These are phyloP conservation scores for Eira barbara DNA, from an alignment of 2,113 vertebrate genomes.

Conservation along the genomic window DNA sequence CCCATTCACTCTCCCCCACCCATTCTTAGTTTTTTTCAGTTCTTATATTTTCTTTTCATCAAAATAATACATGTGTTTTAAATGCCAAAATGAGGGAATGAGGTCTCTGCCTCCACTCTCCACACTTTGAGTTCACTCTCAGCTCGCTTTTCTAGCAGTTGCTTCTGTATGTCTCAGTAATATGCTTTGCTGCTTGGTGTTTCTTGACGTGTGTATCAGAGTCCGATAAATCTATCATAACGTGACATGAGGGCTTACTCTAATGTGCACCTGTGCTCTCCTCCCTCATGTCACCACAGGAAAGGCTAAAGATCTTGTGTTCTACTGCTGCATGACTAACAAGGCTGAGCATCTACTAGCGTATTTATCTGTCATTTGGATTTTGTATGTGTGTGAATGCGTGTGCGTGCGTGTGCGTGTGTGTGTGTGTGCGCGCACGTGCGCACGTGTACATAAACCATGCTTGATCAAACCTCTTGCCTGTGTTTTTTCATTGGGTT, in stretches of 20 bases:
- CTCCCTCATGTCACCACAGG: not conserved
- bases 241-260: accelerated
- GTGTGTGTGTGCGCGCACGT: too few relatives aligned
- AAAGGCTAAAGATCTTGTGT: not conserved
- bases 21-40: not conserved
- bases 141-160: not conserved
- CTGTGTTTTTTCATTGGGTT: not conserved
- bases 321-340: not conserved
- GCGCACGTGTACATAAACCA: too few relatives aligned
- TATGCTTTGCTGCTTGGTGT: not conserved
- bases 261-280: too few relatives aligned
- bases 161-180: not conserved
- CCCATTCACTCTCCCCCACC: not conserved
- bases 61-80: not conserved
- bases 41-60: not conserved
- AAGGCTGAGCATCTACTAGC: not conserved
- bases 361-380: not conserved
- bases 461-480: not conserved
- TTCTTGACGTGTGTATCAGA: too few relatives aligned
- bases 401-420: not conserved
- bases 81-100: not conserved
- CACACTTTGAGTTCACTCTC: not conserved
- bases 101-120: not conserved
- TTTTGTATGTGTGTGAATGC: too few relatives aligned
- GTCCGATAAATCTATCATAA: not conserved